Evolutionary conservation across 2,113 vertebrate genomes (phyloP).

Genomic region (Terrapene triunguis): DNA sequence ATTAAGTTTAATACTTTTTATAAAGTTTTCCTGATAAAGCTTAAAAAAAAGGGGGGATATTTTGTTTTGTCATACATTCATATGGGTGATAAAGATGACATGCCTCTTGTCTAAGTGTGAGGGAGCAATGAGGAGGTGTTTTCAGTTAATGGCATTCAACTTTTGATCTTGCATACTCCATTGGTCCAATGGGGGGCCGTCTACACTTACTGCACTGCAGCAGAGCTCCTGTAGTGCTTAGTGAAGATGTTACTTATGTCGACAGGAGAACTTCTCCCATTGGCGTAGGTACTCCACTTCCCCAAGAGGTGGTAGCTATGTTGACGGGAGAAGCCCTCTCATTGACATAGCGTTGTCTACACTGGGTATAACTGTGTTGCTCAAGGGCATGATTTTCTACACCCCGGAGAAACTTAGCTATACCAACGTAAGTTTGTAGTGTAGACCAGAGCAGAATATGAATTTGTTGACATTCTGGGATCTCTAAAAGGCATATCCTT

Average conservation of each 20-base stretch:
- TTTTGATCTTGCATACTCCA: not conserved
- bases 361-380: not conserved
- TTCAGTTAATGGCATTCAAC: not conserved
- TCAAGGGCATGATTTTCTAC: not conserved
- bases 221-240: not conserved
- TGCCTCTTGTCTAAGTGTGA: not conserved
- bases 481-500: not conserved
- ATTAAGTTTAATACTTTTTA: not conserved
- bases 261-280: not conserved
- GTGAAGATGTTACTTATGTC: not conserved
- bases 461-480: not conserved
- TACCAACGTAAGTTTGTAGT: not conserved
- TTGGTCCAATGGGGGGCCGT: not conserved
- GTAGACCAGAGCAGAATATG: not conserved
- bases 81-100: not conserved
- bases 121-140: not conserved
- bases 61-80: not conserved
- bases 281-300: not conserved
- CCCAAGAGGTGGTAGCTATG: not conserved
- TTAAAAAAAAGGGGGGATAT: not conserved
- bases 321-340: not conserved
- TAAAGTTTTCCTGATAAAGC: not conserved
- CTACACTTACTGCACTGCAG: not conserved
- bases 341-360: not conserved
- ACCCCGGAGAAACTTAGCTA: not conserved